Percentiles rank a stretch among this genome's conserved stretches.
phyloP scores from a whole-genome alignment of 2,113 vertebrate species.

The Lethenteron reissneri region DNA sequence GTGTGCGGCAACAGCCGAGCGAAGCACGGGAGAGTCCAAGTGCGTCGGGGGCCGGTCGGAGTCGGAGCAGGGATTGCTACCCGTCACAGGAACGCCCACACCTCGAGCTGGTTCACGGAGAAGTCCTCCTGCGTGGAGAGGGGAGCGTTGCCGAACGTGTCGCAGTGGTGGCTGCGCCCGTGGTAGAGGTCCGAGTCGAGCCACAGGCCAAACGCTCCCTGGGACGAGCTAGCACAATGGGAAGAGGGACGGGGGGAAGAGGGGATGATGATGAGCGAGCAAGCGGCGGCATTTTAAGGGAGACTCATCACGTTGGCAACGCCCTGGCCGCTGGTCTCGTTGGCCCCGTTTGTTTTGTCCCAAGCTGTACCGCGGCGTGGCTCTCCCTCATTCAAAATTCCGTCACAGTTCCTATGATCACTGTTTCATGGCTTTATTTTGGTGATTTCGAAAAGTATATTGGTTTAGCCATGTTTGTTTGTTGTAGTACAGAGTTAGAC shows the following conservation, averaged over 20 bases:
- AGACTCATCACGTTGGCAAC: not conserved
- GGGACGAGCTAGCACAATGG: not conserved
- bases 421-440: too few relatives aligned
- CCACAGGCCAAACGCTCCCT: slow-evolving; percentile 47
- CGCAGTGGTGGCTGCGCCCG: slow-evolving; percentile 34
- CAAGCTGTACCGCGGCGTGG: too few relatives aligned
- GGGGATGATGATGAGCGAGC: not conserved
- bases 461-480: too few relatives aligned
- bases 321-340: not conserved
- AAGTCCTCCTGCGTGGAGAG: slow-evolving; percentile 34
- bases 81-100: slow-evolving; percentile 30
- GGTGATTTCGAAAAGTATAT: too few relatives aligned
- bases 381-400: too few relatives aligned
- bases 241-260: not conserved
- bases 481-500: too few relatives aligned
- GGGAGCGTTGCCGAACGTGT: slow-evolving; percentile 37
- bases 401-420: too few relatives aligned
- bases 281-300: not conserved
- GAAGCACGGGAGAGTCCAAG: too few relatives aligned
- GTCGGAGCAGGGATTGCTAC: too few relatives aligned
- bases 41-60: too few relatives aligned
- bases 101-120: slow-evolving; percentile 32
- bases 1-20: too few relatives aligned
- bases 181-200: slow-evolving; percentile 33
- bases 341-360: too few relatives aligned